These are phyloP conservation scores for Musca vetustissima DNA, from an alignment of 1,140 invertebrate species.

Conservation along the genomic window DNA sequence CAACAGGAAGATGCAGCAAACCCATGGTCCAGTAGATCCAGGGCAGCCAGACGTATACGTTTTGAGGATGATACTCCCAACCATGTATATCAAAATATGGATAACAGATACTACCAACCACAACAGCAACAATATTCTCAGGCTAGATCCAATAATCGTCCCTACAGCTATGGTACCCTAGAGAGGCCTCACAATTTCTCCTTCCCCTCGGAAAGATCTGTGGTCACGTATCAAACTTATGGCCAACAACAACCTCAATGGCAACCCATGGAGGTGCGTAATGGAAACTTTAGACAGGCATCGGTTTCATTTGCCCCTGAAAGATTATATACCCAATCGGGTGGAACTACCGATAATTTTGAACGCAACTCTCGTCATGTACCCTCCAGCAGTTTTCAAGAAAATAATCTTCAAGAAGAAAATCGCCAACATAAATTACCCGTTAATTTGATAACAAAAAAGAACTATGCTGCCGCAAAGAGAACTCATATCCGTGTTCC, in stretches of 20 bases:
- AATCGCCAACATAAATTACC: background rate
- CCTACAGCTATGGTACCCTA: background rate
- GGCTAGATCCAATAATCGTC: background rate
- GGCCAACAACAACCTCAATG: constrained; percentile 18
- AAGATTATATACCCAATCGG: constrained; percentile 3
- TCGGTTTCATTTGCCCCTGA: background rate
- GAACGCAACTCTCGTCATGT: constrained; percentile 14
- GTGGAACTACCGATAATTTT: constrained; percentile 3
- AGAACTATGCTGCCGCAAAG: background rate
- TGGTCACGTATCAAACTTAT: constrained; percentile 32
- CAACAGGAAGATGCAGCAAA: background rate
- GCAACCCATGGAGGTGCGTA: constrained; percentile 24
- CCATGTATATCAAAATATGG: background rate
- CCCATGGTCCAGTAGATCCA: background rate
- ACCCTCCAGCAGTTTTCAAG: background rate
- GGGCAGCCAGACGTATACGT: background rate
- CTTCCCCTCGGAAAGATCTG: constrained; percentile 1
- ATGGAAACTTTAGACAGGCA: constrained; percentile 10
- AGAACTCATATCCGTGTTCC: background rate
- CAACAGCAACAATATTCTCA: background rate
- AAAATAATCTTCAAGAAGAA: background rate
- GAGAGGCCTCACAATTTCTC: constrained; percentile 16
- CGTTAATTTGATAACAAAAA: constrained; percentile 24
- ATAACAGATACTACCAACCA: constrained; percentile 2
- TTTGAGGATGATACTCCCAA: constrained; percentile 8